phyloP scores from a whole-genome alignment of 2,113 vertebrate species.

The Oncorhynchus clarkii region DNA sequence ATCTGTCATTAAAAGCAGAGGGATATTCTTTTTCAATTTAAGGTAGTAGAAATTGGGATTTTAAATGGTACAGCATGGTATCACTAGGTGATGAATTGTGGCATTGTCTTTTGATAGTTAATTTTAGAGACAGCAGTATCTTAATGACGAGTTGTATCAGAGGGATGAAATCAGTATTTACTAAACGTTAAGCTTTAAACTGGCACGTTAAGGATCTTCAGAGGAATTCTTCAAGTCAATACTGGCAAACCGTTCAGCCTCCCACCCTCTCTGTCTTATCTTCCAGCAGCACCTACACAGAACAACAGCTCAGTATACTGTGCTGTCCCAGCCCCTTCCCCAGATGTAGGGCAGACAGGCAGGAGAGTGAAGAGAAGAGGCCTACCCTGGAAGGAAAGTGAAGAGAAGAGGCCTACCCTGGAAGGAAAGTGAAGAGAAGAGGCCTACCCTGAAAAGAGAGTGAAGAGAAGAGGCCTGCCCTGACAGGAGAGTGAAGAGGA shows the following conservation, averaged over 20 bases:
- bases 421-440: conserved; percentile 75
- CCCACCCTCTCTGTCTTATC: conserved; percentile 37
- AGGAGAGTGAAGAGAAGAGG: conserved; percentile 56
- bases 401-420: conserved; percentile 84
- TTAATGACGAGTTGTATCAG: conserved; percentile 18
- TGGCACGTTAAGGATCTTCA: conserved; percentile 51
- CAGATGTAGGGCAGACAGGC: not conserved
- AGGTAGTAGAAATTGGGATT: not conserved
- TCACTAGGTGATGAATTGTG: not conserved
- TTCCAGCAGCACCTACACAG: not conserved
- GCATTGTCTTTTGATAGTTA: conserved; percentile 7
- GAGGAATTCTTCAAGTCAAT: conserved; percentile 51
- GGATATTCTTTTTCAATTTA: conserved; percentile 20
- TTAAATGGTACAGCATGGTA: no score
- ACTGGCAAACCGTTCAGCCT: conserved; percentile 24
- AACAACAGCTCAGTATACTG: not conserved
- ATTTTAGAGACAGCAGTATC: conserved; percentile 4
- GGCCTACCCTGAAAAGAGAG: conserved; percentile 90
- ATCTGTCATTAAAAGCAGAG: conserved; percentile 80
- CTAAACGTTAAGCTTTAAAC: conserved; percentile 23
- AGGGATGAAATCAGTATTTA: conserved; percentile 22
- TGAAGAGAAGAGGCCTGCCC: conserved; percentile 78
- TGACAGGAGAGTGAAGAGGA: conserved; percentile 81
- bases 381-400: conserved; percentile 89
- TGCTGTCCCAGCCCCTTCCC: not conserved